Percentiles rank a stretch among this genome's conserved stretches.
phyloP scores from a whole-genome alignment of 2,888 invertebrate species.

The Geotrupes spiniger region DNA sequence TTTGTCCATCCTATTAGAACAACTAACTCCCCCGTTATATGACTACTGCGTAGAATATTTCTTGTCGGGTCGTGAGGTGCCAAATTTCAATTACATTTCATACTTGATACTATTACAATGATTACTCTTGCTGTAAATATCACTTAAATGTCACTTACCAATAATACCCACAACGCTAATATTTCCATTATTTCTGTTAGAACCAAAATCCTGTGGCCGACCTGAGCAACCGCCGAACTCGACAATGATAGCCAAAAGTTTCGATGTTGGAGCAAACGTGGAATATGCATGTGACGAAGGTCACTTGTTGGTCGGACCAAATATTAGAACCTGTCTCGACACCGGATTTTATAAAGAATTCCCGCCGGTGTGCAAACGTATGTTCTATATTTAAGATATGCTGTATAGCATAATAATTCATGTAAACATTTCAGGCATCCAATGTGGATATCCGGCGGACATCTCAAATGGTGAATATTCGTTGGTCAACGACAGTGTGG shows the following conservation, averaged over 20 bases:
- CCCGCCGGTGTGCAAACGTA: constrained; percentile 90
- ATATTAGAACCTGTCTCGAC: constrained; percentile 78
- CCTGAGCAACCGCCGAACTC: constrained; percentile 94
- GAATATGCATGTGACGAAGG: constrained; percentile 85
- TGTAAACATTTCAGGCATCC: constrained; percentile 74
- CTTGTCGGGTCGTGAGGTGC: too few relatives aligned
- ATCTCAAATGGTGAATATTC: constrained; percentile 79
- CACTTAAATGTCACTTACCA: too few relatives aligned
- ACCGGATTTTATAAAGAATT: constrained; percentile 93
- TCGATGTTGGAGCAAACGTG: constrained; percentile 78
- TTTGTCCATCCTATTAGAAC: too few relatives aligned
- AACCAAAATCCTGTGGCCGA: constrained; percentile 85
- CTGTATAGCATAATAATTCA: too few relatives aligned
- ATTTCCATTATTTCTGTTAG: too few relatives aligned
- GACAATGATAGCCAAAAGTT: constrained; percentile 74
- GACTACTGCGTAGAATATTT: too few relatives aligned
- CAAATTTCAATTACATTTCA: too few relatives aligned
- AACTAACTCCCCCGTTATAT: too few relatives aligned
- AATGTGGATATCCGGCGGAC: constrained; percentile 86
- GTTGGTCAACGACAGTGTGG: constrained; percentile 79
- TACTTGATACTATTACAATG: too few relatives aligned
- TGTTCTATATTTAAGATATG: too few relatives aligned
- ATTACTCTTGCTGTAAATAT: too few relatives aligned
- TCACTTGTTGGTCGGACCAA: constrained; percentile 82
- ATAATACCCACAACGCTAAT: too few relatives aligned